Evolutionary conservation across 2,797 vertebrate genomes (phyloP).

Genomic region (Nyctibius grandis): DNA sequence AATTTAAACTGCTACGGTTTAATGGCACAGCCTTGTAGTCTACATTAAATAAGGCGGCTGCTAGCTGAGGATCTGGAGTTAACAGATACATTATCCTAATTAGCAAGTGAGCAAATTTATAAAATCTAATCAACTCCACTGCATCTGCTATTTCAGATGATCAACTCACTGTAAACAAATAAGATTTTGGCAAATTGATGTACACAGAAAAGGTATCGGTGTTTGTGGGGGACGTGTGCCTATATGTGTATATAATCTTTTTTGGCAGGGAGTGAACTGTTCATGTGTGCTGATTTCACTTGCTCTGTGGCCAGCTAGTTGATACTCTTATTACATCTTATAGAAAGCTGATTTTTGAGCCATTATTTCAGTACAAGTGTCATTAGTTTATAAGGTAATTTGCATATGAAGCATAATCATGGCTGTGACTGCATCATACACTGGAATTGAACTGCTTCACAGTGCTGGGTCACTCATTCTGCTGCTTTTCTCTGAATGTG

Average conservation of each 20-base stretch:
- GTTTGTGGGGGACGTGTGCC: too few species aligned
- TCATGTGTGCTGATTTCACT: neutral
- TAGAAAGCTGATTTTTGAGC: neutral
- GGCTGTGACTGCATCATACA: neutral
- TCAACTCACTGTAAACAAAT: neutral
- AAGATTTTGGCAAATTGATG: neutral
- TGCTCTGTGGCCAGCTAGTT: neutral
- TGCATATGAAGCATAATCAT: neutral
- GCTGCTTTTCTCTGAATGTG: neutral
- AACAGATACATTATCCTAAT: neutral
- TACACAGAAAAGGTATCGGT: neutral
- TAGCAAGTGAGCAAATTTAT: neutral
- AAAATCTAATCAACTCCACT: neutral
- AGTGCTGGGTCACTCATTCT: neutral
- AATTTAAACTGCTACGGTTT: neutral
- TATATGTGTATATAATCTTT: fast-evolving
- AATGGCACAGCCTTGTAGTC: neutral
- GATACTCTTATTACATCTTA: neutral
- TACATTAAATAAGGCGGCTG: neutral
- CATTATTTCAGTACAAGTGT: neutral
- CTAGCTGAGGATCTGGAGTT: neutral
- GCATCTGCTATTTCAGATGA: neutral
- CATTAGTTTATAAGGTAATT: neutral
- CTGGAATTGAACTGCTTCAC: neutral
- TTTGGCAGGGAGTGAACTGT: fast-evolving